These are phyloP conservation scores for Hypselothyrea guttata DNA, from an alignment of 2,888 invertebrate genomes.

Conservation along the genomic window DNA sequence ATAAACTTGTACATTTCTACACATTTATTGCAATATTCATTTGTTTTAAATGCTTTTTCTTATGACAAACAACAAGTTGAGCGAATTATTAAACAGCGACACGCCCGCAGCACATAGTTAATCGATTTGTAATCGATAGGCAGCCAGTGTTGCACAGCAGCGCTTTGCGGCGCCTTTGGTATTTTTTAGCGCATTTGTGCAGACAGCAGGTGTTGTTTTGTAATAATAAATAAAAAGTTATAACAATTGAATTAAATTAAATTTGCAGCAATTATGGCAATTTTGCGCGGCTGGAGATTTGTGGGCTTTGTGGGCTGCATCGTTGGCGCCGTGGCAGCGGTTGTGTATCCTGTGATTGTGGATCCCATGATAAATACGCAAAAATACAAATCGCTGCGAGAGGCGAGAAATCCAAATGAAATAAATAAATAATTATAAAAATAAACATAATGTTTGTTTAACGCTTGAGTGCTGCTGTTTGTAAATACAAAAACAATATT, in stretches of 20 bases:
- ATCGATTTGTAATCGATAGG: conserved; percentile 27
- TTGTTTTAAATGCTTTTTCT: conserved; percentile 15
- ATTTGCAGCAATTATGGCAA: too few relatives aligned
- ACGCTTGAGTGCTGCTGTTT: too few relatives aligned
- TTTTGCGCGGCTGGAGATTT: conserved; percentile 84
- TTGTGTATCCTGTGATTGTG: conserved; percentile 85
- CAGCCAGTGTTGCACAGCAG: conserved; percentile 7
- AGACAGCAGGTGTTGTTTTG: conserved; percentile 59
- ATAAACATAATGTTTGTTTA: background rate
- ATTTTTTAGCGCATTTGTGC: conserved; percentile 36
- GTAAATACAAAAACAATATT: too few relatives aligned
- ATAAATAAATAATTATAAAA: conserved; percentile 22
- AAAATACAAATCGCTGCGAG: conserved; percentile 82
- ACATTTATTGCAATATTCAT: conserved; percentile 27
- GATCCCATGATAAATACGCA: conserved; percentile 85
- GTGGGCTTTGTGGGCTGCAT: conserved; percentile 84
- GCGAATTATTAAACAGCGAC: conserved; percentile 56
- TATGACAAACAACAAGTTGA: conserved; percentile 26
- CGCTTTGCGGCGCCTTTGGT: background rate
- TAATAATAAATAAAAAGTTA: conserved; percentile 23
- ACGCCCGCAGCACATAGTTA: conserved; percentile 48
- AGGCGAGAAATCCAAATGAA: conserved; percentile 41
- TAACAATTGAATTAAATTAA: conserved; percentile 19
- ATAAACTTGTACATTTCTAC: conserved; percentile 46
- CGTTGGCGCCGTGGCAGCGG: conserved; percentile 83